Percentiles rank a stretch among this genome's conserved stretches.
Conservation (phyloP, 2,113 vertebrate genomes). For the Todiramphus saurophagus region DNA sequence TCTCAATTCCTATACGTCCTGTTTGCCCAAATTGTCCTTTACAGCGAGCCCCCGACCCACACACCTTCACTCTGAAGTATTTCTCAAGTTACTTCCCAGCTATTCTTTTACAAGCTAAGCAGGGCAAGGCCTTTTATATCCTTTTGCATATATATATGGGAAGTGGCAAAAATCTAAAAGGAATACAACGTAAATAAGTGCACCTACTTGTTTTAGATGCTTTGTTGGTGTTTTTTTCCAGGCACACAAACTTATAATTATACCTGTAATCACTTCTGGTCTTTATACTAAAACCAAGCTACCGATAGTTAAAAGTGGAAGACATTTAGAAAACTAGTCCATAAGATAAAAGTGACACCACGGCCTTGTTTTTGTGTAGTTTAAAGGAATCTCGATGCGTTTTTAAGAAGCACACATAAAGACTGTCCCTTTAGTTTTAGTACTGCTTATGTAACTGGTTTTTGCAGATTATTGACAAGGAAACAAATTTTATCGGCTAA, state of each 20-base stretch:
- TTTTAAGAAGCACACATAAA: neutral
- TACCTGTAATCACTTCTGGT: neutral
- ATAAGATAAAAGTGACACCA: neutral
- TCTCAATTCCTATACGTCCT: neutral
- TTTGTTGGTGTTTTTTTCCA: neutral
- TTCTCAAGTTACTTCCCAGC: neutral
- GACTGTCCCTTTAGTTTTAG: neutral
- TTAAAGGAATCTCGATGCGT: neutral
- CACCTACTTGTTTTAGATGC: neutral
- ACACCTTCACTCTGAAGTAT: neutral
- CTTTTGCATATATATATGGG: neutral
- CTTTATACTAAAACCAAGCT: neutral
- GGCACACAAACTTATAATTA: neutral
- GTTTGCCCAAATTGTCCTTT: neutral
- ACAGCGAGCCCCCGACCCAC: neutral
- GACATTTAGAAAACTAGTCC: neutral
- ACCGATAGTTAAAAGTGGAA: neutral
- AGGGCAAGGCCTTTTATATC: neutral
- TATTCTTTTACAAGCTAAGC: neutral
- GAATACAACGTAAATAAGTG: neutral
- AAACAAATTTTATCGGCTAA: neutral
- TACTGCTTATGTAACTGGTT: neutral
- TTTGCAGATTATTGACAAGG: neutral
- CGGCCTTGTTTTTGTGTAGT: neutral
- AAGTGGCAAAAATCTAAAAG: neutral